phyloP scores from a whole-genome alignment of 2,797 vertebrate species.

The Cetoscarus ocellatus region DNA sequence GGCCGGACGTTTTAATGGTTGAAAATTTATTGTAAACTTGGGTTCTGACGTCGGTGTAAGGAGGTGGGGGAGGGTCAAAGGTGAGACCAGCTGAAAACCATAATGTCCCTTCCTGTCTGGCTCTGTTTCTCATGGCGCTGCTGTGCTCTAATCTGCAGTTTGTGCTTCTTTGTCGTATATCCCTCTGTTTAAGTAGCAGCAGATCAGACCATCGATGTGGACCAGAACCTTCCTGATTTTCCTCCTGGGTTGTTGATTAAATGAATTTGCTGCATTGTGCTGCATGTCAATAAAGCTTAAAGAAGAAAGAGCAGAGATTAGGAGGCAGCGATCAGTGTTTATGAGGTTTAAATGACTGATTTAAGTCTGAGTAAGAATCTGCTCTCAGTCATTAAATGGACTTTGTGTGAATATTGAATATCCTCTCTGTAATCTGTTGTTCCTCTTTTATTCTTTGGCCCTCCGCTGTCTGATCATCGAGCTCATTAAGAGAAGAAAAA shows the following conservation, averaged over 20 bases:
- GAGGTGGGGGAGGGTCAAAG: too few species aligned
- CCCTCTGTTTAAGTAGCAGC: conserved; percentile 21
- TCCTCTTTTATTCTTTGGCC: conserved; percentile 13
- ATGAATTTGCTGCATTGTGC: conserved; percentile 31
- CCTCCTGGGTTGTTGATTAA: conserved; percentile 19
- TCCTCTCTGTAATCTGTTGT: conserved; percentile 4
- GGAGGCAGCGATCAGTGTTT: conserved; percentile 9
- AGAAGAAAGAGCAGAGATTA: background rate
- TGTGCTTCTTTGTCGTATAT: background rate
- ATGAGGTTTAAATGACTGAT: conserved; percentile 22
- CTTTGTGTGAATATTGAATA: background rate
- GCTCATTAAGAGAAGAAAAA: conserved; percentile 18
- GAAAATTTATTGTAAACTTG: too few species aligned
- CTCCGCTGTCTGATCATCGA: conserved; percentile 10
- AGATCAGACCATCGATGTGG: conserved; percentile 30
- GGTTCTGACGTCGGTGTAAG: too few species aligned
- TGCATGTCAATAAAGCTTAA: conserved; percentile 34
- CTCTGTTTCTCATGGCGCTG: background rate
- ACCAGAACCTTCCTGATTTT: conserved; percentile 24
- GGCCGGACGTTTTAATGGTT: too few species aligned
- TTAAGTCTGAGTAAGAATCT: conserved; percentile 4
- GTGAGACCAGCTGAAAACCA: background rate
- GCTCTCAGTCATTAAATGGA: background rate
- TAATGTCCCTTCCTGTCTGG: background rate
- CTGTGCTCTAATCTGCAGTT: conserved; percentile 3